Evolutionary conservation across 2,888 invertebrate species (phyloP), one percentile per base, ranked within the genome.

Genomic region (Philereme transversata): DNA sequence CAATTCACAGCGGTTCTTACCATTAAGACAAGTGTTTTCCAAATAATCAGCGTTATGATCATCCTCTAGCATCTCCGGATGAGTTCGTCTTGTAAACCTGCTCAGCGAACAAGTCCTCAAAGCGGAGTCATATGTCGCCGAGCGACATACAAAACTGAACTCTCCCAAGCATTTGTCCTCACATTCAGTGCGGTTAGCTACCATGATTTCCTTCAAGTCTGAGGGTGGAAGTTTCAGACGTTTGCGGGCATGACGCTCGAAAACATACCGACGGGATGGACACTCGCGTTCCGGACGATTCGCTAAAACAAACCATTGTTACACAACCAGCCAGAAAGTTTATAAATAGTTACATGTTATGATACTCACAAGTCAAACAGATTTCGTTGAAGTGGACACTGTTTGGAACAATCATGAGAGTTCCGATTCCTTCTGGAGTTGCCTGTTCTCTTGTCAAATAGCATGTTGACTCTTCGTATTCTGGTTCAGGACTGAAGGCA

Each of bases 321-420:
- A 64, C 49, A 52, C 34, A 48, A 57, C 34, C 5, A 6, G 10
- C 7, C 51, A 62, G 38, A 57, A 62, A 60, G 59, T 71, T 67
- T 62, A 65, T 49, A 53, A 58, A 60, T 34, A 60, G 56, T 22
- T 22, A 22, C 22, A 22, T 22, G 22, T 7, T 8, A 40, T 61
- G 5, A 58, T 58, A 94, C 96, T 95, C 90, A 97, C 97, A 97
- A 46, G 96, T 95, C 56, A 97, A 93, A 83, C 97, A 97, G 62
- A 97, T 96, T 93, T 97, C 97, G 57, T 96, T 97, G 82, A 97
- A 97, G 81, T 97, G 97, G 4, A 97, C 97, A 77, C 97, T 97
- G 73, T 97, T 97, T 0, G 97, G 97, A 6, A 97, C 97, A 60
- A 97, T 93, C 94, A 97, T 97, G n/a, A 97, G 93, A 67, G 96